phyloP scores from a whole-genome alignment of 2,113 vertebrate genomes.

The Hyperoodon ampullatus region DNA sequence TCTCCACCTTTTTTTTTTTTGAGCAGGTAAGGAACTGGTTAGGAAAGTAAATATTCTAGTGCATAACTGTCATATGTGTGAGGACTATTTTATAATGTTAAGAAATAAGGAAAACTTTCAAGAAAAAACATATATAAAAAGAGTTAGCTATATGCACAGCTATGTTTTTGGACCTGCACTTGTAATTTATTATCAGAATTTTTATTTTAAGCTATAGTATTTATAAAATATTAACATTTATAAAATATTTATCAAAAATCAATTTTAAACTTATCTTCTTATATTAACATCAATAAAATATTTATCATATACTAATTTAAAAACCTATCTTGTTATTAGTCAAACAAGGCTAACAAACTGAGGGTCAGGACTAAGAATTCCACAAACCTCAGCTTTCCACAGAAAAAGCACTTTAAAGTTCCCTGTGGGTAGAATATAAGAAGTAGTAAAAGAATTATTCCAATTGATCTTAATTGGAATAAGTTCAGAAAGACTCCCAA shows the following conservation, averaged over 20 bases:
- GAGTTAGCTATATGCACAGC: not conserved
- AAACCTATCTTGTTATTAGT: slow-evolving; percentile 1
- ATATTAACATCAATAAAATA: slow-evolving; percentile 48
- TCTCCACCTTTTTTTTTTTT: not conserved
- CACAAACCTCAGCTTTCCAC: slow-evolving; percentile 22
- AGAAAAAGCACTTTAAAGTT: not conserved
- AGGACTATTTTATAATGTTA: slow-evolving; percentile 18
- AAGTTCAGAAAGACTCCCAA: slow-evolving; percentile 24
- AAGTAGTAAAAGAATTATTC: slow-evolving; percentile 4
- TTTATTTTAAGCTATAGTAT: not conserved
- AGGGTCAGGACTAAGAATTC: not conserved
- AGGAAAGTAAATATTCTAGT: slow-evolving; percentile 33
- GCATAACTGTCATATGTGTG: not conserved
- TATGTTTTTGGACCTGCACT: slow-evolving; percentile 10
- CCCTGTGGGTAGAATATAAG: not conserved
- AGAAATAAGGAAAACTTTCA: not conserved
- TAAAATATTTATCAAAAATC: slow-evolving; percentile 37
- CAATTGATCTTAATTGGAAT: not conserved
- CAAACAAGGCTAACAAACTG: slow-evolving; percentile 44
- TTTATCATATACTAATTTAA: not conserved
- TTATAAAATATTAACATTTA: slow-evolving; percentile 38
- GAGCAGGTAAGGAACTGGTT: slow-evolving; percentile 12
- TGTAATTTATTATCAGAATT: slow-evolving; percentile 47
- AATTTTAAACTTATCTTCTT: slow-evolving; percentile 37
- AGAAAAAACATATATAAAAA: not conserved